Conservation (phyloP, 2,797 vertebrate species). For the Manis crassicaudata region DNA sequence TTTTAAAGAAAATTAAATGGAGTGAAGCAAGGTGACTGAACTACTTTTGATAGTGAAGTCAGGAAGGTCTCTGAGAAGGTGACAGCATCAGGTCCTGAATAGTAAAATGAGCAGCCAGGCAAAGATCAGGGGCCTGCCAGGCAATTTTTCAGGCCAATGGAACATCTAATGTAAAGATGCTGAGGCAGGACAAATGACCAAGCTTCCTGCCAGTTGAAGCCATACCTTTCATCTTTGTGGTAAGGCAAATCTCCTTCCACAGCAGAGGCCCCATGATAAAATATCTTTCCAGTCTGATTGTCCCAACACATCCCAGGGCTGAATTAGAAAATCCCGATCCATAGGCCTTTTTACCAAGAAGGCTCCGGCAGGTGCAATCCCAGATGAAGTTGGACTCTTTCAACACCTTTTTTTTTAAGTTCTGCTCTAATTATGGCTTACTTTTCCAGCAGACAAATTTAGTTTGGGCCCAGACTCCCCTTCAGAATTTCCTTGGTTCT, state of each 20-base stretch:
- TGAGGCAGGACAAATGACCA: not conserved
- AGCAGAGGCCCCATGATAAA: not conserved
- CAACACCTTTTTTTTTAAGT: not conserved
- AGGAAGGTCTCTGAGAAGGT: not conserved
- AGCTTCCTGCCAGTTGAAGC: not conserved
- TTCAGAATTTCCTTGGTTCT: constrained; percentile 38
- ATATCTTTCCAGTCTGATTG: not conserved
- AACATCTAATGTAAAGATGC: not conserved
- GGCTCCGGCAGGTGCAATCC: not conserved
- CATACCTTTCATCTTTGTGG: not conserved
- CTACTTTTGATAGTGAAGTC: not conserved
- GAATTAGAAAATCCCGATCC: not conserved
- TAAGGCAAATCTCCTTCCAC: not conserved
- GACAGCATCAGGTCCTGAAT: not conserved
- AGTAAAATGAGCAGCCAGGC: not conserved
- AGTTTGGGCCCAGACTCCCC: constrained; percentile 54
- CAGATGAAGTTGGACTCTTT: not conserved
- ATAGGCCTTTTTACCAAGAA: not conserved
- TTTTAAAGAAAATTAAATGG: not conserved
- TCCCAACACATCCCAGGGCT: not conserved
- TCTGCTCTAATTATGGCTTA: constrained; percentile 54
- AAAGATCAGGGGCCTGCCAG: not conserved
- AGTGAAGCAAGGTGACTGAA: not conserved
- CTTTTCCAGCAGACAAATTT: constrained; percentile 52
- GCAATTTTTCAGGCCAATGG: not conserved